Evolutionary conservation across 2,888 invertebrate genomes (phyloP), one percentile per base, ranked within the genome.

Genomic region (Slavum lentiscoides): DNA sequence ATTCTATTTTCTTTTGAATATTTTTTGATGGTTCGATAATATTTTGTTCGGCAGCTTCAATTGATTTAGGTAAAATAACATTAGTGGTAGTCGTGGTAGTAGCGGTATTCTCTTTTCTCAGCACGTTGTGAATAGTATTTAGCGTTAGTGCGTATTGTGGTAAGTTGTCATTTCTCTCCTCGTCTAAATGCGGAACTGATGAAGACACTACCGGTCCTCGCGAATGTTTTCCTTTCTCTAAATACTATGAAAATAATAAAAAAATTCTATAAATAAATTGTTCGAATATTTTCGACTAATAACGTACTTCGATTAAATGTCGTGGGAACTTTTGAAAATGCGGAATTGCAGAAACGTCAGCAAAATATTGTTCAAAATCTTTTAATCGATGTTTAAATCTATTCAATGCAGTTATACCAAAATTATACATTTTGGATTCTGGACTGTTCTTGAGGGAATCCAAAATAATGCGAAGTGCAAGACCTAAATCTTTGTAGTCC

Each of bases 331-430:
- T 96, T 83, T 88, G 90, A 86, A 97, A 99, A 88, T 97, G 97
- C 53, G 94, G 93, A 85, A 97, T 95, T 37, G 88, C 87, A 58
- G 93, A 91, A 55, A 98, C 93, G 86, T 98, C 97, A 86, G 97
- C 96, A 87, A 98, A 99, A 86, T 98, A 98, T 85, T 97, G 97
- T 84, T 97, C 96, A 86, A 97, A 98, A 83, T 97, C 96, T 86
- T 97, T 96, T 77, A 99, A 88, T 69, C 96, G 92, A 5, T 91
- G 91, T 87, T 97, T 97, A 87, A 98, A 99, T 73, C 96, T 89
- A 87, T 98, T 98, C 74, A 99, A 87, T 0, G 98, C 98, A 0
- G 97, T 95, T 83, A 98, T 93, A 43, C 98, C 98, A 86, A 99
- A 99, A 86, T 93, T 95, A 87, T 96, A 98, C 93, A 99, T 96